Conservation (phyloP, 2,888 invertebrate species). For the Hipparchia semele region DNA sequence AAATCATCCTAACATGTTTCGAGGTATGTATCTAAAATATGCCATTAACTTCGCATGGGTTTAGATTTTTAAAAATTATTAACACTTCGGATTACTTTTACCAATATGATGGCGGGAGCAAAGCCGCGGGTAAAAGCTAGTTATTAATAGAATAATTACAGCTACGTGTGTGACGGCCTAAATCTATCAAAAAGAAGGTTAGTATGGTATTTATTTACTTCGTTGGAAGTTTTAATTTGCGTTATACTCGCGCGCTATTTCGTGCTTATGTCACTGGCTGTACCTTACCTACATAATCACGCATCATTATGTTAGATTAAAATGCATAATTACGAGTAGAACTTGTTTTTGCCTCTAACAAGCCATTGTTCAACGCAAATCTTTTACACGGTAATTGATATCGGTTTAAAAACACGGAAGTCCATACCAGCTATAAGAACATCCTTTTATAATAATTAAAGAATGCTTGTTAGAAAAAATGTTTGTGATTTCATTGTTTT, state of each 20-base stretch:
- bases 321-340: constrained; percentile 26
- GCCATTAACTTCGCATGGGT: neutral
- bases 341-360: constrained; percentile 32
- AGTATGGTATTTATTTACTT: neutral
- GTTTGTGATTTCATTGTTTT: neutral
- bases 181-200: neutral
- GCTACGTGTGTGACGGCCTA: too few relatives aligned
- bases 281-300: constrained; percentile 27
- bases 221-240: neutral
- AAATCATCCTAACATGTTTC: neutral
- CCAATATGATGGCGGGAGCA: too few relatives aligned
- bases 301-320: constrained; percentile 31
- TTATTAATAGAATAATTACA: too few relatives aligned
- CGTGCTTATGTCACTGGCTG: constrained; percentile 19
- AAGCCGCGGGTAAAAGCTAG: too few relatives aligned
- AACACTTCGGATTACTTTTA: too few relatives aligned
- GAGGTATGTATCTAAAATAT: neutral
- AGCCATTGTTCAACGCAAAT: constrained; percentile 58
- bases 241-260: neutral
- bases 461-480: neutral
- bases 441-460: constrained; percentile 24
- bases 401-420: constrained; percentile 57
- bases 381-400: constrained; percentile 51
- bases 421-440: constrained; percentile 42
- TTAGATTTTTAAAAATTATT: neutral